Percentiles rank a stretch among this genome's conserved stretches.
phyloP scores from a whole-genome alignment of 2,888 invertebrate species.

The Selenia dentaria region DNA sequence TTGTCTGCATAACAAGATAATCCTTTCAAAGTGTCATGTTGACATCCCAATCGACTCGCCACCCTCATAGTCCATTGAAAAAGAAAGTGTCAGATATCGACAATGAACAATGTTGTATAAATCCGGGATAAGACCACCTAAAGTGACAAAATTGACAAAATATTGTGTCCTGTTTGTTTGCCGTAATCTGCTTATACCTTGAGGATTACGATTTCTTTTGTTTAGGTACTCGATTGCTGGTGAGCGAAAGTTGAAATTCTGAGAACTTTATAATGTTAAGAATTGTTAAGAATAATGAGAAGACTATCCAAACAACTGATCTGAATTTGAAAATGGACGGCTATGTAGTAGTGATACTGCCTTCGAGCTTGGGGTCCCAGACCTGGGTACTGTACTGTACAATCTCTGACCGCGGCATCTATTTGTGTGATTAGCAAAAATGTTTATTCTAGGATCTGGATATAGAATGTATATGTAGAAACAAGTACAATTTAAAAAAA shows the following conservation, averaged over 20 bases:
- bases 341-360: too few species aligned
- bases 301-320: neutral
- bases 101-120: slow-evolving; percentile 43
- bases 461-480: too few species aligned
- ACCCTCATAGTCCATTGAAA: slow-evolving; percentile 53
- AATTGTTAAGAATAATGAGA: neutral
- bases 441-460: too few species aligned
- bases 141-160: slow-evolving; percentile 77
- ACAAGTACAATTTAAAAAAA: too few species aligned
- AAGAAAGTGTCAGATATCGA: slow-evolving; percentile 55
- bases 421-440: too few species aligned
- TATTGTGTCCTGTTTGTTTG: slow-evolving; percentile 68
- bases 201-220: slow-evolving; percentile 52
- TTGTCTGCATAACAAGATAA: slow-evolving; percentile 54
- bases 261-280: neutral
- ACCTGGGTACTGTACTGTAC: too few species aligned
- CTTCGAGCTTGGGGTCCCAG: too few species aligned
- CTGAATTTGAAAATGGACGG: too few species aligned
- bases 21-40: slow-evolving; percentile 61
- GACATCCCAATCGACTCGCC: slow-evolving; percentile 67
- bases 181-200: slow-evolving; percentile 51
- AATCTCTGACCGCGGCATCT: too few species aligned
- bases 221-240: slow-evolving; percentile 36
- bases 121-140: slow-evolving; percentile 69
- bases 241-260: slow-evolving; percentile 42